Conservation (phyloP, 2,888 invertebrate species). For the Octonoba sinensis region DNA sequence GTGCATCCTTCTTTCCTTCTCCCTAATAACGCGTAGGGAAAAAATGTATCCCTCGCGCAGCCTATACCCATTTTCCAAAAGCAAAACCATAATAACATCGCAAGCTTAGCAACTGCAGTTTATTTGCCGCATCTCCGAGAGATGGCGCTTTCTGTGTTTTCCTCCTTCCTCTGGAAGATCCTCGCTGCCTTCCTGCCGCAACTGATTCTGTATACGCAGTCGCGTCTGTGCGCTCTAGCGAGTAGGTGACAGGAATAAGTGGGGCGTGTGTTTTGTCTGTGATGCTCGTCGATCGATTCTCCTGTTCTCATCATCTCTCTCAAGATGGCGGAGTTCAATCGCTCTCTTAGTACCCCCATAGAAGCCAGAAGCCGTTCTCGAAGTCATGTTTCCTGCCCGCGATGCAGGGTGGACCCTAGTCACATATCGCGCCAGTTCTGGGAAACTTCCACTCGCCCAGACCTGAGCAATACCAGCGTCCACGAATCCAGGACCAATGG, state of each 20-base stretch:
- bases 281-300: constrained; percentile 57
- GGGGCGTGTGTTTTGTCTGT: constrained; percentile 1
- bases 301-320: constrained; percentile 17
- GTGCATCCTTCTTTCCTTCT: no score
- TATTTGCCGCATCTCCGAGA: constrained; percentile 3
- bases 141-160: constrained; percentile 39
- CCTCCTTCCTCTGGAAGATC: constrained; percentile 14
- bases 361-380: constrained; percentile 53
- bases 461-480: constrained; percentile 34
- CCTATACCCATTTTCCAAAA: no score
- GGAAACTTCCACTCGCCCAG: constrained; percentile 38
- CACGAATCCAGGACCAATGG: constrained; percentile 21
- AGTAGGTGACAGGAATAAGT: not conserved
- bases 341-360: constrained; percentile 49
- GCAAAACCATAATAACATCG: no score
- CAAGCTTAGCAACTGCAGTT: no score
- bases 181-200: constrained; percentile 33
- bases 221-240: constrained; percentile 21
- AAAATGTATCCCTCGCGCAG: no score
- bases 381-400: constrained; percentile 48
- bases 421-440: constrained; percentile 63
- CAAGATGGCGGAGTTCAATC: constrained; percentile 63
- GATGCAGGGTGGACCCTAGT: constrained; percentile 61
- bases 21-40: not conserved
- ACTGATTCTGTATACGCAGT: constrained; percentile 37